Conservation (phyloP, 2,113 vertebrate species). For the Mesitornis unicolor region DNA sequence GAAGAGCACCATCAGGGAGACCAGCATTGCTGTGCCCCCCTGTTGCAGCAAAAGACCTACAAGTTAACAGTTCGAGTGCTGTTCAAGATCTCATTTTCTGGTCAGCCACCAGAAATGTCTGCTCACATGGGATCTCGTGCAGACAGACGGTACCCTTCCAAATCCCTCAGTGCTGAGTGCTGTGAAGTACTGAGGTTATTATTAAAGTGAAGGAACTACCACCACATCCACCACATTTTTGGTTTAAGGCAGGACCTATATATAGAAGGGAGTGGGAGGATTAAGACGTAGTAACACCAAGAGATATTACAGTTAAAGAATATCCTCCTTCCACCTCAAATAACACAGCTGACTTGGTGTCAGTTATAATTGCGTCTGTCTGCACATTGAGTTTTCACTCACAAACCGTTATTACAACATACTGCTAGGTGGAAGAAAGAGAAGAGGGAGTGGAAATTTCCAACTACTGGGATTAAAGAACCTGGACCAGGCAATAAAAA, state of each 20-base stretch:
- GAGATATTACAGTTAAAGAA: neutral
- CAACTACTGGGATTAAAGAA: neutral
- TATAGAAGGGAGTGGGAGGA: neutral
- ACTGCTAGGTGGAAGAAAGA: neutral
- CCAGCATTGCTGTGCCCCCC: neutral
- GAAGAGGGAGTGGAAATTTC: neutral
- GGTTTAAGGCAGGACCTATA: neutral
- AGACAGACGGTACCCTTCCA: neutral
- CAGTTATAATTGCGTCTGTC: neutral
- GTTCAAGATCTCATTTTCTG: neutral
- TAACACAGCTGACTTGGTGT: neutral
- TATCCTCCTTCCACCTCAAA: neutral
- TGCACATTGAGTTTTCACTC: neutral
- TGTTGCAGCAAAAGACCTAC: neutral
- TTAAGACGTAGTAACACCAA: neutral
- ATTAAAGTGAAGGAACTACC: neutral
- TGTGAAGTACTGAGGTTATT: neutral
- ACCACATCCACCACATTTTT: neutral
- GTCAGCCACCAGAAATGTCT: neutral
- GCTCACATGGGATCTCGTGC: rapidly evolving
- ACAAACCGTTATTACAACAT: neutral
- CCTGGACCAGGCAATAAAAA: neutral
- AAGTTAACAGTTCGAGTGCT: neutral
- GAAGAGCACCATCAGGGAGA: neutral
- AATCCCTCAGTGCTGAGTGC: neutral